phyloP scores from a whole-genome alignment of 1,140 invertebrate species.

The Dendroctonus ponderosae region DNA sequence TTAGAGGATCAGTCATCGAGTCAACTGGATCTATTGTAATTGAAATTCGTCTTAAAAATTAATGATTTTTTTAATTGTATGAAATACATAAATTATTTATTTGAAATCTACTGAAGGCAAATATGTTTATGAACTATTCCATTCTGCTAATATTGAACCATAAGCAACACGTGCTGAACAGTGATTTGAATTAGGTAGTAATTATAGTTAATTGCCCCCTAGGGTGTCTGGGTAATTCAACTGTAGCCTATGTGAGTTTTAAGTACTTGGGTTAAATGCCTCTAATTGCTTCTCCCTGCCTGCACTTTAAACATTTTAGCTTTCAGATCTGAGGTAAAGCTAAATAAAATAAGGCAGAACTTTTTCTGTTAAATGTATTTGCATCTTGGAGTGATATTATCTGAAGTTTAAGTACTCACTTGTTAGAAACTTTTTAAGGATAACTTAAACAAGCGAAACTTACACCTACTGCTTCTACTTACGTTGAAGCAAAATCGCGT shows the following conservation, averaged over 20 bases:
- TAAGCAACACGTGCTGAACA: conserved; percentile 7
- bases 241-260: conserved; percentile 6
- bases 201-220: conserved; percentile 7
- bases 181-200: conserved; percentile 8
- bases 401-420: too few relatives aligned
- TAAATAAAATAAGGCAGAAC: conserved; percentile 1
- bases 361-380: neutral
- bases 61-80: too few relatives aligned
- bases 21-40: too few relatives aligned
- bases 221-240: conserved; percentile 2
- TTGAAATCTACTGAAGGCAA: too few relatives aligned
- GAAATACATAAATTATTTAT: too few relatives aligned
- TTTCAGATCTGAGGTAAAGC: conserved; percentile 3
- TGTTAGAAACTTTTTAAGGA: too few relatives aligned
- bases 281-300: conserved; percentile 2
- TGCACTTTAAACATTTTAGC: conserved; percentile 2
- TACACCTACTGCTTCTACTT: too few relatives aligned
- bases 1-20: too few relatives aligned
- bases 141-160: neutral
- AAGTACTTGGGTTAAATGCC: conserved; percentile 7
- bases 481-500: too few relatives aligned
- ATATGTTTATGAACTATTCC: too few relatives aligned
- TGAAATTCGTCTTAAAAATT: too few relatives aligned
- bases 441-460: too few relatives aligned
- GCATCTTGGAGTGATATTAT: neutral